A percentile compares a stretch with the other conserved stretches of the same genome.
Conservation (phyloP, 2,888 invertebrate genomes). For the Bugula neritina region DNA sequence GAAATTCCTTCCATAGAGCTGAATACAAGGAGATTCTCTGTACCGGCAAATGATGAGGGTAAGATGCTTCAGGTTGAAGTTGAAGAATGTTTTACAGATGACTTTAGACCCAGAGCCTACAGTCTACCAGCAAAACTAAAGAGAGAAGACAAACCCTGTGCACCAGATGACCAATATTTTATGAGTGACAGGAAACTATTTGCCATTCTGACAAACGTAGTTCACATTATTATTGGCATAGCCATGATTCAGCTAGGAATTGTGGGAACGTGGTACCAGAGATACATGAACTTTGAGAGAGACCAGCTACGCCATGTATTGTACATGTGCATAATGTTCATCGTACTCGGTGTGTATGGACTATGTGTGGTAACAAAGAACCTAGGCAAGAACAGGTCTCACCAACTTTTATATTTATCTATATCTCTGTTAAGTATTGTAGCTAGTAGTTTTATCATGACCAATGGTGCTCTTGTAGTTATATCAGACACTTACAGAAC, state of each 20-base stretch:
- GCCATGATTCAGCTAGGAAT: slow-evolving; percentile 19
- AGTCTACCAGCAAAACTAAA: background rate
- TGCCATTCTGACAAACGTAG: background rate
- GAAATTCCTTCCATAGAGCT: too few relatives aligned
- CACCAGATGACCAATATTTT: too few relatives aligned
- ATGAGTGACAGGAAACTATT: slow-evolving; percentile 5
- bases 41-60: background rate
- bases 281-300: slow-evolving; percentile 16
- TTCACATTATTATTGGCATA: background rate
- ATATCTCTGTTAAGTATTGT: background rate
- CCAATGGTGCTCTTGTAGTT: background rate
- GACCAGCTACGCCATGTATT: slow-evolving; percentile 13
- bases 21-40: background rate
- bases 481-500: background rate
- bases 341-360: slow-evolving; percentile 16
- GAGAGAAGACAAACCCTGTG: background rate
- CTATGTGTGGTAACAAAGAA: background rate
- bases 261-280: slow-evolving; percentile 17
- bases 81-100: background rate
- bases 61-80: background rate
- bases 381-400: background rate
- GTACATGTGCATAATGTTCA: slow-evolving; percentile 11
- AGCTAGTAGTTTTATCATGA: slow-evolving; percentile 1
- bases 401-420: background rate
- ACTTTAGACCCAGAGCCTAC: background rate